Base-by-base conservation (phyloP, 2,797 vertebrate genomes). In the Pseudochirops corinnae region DNA sequence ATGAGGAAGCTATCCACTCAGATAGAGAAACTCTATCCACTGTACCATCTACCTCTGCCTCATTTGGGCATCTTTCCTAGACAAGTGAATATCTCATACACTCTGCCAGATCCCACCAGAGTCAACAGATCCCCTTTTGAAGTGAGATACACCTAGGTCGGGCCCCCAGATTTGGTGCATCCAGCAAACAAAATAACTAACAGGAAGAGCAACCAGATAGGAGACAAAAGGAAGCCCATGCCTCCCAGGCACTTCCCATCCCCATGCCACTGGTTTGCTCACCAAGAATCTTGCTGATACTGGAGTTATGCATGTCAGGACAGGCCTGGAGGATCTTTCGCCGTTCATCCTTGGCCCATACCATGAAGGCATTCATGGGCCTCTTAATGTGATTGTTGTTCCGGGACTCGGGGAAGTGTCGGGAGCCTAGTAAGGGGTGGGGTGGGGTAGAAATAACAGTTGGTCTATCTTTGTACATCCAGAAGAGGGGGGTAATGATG, bases 331-430 rank as follows among this genome's bases (percentile, higher is more conserved):
- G 98, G 97, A 99, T 99, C 98, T 99, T 99, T 94, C 99, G 98
- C 92, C 99, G 99, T 98, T 99, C 99, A 0, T 99, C 99, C 97
- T 99, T 99, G 92, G 99, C 99, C 99, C 99, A 99, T 90, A 99
- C 99, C 99, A 99, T 99, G 98, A 99, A 99, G 98, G 99, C 99
- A 0, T 99, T 99, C 99, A 99, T 99, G 97, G 99, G 99, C 74
- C 99, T 98, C 98, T 99, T 99, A 98, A 99, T 99, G 99, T 99
- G 99, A 94, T 99, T 99, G 21, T 99, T 99, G 97, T 99, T 99
- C 91, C 99, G 98, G 95, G 99, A 99, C 96, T 99, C 99, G 0
- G 99, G 97, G 95, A 99, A 99, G 96, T 99, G 98, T 92, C 99
- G 99, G 5, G 99, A 98, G 31, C 98, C 99, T 50, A 98, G 18